Conservation (phyloP, 2,888 invertebrate genomes). For the Pharmacophagus antenor region DNA sequence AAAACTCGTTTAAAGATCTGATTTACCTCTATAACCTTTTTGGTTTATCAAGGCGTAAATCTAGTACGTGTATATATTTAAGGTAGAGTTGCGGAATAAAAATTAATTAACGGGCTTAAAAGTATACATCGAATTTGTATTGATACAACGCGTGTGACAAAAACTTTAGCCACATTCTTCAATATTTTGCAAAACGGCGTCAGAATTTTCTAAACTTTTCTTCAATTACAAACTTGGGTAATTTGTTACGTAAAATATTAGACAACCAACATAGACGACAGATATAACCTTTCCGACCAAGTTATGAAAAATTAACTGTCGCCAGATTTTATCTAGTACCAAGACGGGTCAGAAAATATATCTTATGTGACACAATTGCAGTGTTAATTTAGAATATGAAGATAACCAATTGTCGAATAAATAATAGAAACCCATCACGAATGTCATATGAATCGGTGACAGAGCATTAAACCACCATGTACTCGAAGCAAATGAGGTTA, state of each 20-base stretch:
- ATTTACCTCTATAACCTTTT: conserved; percentile 45
- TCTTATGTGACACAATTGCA: conserved; percentile 19
- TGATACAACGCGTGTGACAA: neutral
- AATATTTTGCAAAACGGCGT: too few species aligned
- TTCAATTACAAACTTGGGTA: conserved; percentile 29
- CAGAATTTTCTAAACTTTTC: conserved; percentile 15
- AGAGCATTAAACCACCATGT: conserved; percentile 21
- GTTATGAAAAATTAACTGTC: conserved; percentile 28
- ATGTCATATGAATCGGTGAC: conserved; percentile 13
- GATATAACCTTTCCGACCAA: conserved; percentile 26
- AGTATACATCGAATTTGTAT: conserved; percentile 30
- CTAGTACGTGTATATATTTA: conserved; percentile 41
- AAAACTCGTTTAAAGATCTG: conserved; percentile 36
- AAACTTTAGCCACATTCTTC: too few species aligned
- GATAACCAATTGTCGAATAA: conserved; percentile 8
- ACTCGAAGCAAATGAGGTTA: conserved; percentile 20
- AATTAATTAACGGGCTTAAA: conserved; percentile 40
- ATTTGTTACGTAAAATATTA: conserved; percentile 30
- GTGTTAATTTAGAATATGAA: conserved; percentile 16
- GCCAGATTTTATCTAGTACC: conserved; percentile 22
- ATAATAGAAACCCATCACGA: conserved; percentile 10
- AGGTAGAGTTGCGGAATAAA: conserved; percentile 49
- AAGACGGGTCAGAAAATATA: neutral
- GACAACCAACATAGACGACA: conserved; percentile 20
- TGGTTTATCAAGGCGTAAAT: conserved; percentile 52